Percentiles rank a stretch among this genome's conserved stretches.
phyloP scores from a whole-genome alignment of 2,797 vertebrate species.

The Peromyscus eremicus region DNA sequence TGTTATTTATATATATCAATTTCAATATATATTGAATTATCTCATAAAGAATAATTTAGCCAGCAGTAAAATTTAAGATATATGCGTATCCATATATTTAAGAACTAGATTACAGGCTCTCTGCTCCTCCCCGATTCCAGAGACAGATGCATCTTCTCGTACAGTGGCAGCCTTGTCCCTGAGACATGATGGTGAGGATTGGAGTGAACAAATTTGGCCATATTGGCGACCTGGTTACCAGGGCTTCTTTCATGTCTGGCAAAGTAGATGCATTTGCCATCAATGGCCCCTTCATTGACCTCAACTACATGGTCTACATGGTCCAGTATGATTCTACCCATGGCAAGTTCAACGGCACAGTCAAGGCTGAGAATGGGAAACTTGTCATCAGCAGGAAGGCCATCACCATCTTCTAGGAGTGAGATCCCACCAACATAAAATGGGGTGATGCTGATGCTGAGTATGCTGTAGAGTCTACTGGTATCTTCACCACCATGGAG shows the following conservation, averaged over 20 bases:
- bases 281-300: background rate
- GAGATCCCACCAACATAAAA: background rate
- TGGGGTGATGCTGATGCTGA: background rate
- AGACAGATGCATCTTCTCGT: background rate
- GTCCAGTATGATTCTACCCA: background rate
- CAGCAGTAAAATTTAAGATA: slow-evolving; percentile 23
- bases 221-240: background rate
- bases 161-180: background rate
- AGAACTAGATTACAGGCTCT: background rate
- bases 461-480: background rate
- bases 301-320: background rate
- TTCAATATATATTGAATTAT: slow-evolving; percentile 49
- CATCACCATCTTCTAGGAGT: background rate
- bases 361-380: background rate
- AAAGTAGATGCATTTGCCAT: background rate
- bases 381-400: background rate
- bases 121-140: background rate
- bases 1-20: slow-evolving; percentile 66
- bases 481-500: background rate
- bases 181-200: background rate
- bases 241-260: background rate
- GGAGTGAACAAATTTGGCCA: background rate
- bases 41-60: slow-evolving; percentile 51
- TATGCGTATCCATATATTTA: background rate
- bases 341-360: background rate